Base-by-base conservation (phyloP, 2,113 vertebrate genomes). In the Scopus umbretta region DNA sequence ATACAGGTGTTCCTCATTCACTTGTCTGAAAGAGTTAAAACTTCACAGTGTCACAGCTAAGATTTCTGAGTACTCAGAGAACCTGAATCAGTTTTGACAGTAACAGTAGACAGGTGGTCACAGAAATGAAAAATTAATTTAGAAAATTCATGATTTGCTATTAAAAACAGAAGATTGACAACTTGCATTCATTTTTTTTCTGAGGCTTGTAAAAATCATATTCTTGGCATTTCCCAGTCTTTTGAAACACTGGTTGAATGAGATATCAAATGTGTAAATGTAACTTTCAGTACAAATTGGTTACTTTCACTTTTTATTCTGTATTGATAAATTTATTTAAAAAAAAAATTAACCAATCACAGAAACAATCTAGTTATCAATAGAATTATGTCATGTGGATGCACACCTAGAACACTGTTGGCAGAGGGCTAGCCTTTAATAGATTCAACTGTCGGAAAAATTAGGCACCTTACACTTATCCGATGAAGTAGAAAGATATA, bases 121-220 rank as follows among this genome's bases (percentile, higher is more conserved):
- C 47, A 94, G 66, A 68, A 83, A 36, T 68, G 15, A 71, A 84
- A 84, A 74, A 88, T 55, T 88, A 3, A 71, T 92, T 80, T 76
- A 47, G 63, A 79, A 84, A 52, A 71, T 86, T 70, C 67, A 81
- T 66, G 34, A 67, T 79, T 79, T 78, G 11, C 65, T 93, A 63
- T 92, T 92, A 86, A 91, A 94, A 86, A 10, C 13, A 78, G 80
- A 80, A 93, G 52, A 95, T 5, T 91, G 91, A 84, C 65, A 88
- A 30, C 32, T 80, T 67, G 40, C 29, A 70, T 86, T 34, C 8
- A 16, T 55, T 38, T 80, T 87, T 86, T 79, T 38, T 34, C 50
- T 9, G 40, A 27, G 16, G 34, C 55, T 90, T 32, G 26, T 59
- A 88, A 85, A 56, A 47, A 12, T 21, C 4, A 32, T 75, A 58